Evolutionary conservation across 2,797 vertebrate species (phyloP).

Genomic region (Arnoldichthys spilopterus): DNA sequence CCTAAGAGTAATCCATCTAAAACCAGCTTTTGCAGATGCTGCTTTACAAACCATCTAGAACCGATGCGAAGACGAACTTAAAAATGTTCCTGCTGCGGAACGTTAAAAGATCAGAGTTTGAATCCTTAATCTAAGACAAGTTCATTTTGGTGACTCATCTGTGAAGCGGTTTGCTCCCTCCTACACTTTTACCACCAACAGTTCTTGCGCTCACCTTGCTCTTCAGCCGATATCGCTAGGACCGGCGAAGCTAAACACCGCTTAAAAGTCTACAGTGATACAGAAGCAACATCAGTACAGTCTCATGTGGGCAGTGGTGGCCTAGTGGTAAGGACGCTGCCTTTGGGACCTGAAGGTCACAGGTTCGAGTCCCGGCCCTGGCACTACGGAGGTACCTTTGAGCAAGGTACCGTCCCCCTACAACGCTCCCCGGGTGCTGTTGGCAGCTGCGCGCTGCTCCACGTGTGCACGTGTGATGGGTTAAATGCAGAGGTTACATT

Average conservation of each 20-base stretch:
- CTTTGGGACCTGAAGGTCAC: too few relatives aligned
- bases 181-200: neutral
- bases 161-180: neutral
- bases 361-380: too few relatives aligned
- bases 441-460: too few relatives aligned
- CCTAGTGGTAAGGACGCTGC: too few relatives aligned
- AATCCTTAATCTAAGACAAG: neutral
- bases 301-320: too few relatives aligned
- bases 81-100: neutral
- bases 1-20: neutral
- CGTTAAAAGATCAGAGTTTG: neutral
- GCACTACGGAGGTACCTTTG: too few relatives aligned
- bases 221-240: constrained; percentile 51
- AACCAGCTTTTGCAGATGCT: neutral
- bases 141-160: neutral
- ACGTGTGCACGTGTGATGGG: too few relatives aligned
- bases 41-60: neutral
- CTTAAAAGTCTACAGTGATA: too few relatives aligned
- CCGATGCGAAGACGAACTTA: neutral
- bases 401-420: too few relatives aligned
- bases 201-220: constrained; percentile 67
- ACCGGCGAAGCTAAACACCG: neutral
- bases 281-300: too few relatives aligned
- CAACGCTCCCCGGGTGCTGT: too few relatives aligned
- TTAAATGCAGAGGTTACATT: too few relatives aligned